Evolutionary conservation across 2,113 vertebrate species (phyloP).

Genomic region (Pedionomus torquatus): DNA sequence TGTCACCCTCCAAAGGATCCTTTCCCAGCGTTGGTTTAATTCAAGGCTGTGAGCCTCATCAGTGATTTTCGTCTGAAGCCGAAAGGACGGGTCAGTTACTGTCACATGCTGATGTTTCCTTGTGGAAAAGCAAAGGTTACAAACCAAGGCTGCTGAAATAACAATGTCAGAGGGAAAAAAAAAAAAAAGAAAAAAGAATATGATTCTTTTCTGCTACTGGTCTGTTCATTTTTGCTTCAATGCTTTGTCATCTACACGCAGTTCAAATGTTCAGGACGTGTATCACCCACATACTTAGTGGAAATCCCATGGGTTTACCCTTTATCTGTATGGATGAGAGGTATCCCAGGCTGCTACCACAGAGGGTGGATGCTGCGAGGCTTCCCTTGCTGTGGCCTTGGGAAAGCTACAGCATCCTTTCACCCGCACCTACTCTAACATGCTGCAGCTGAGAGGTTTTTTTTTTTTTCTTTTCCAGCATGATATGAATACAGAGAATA

Average conservation of each 20-base stretch:
- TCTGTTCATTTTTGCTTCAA: not conserved
- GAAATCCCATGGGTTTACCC: not conserved
- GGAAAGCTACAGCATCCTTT: not conserved
- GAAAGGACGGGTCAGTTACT: not conserved
- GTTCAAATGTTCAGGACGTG: not conserved
- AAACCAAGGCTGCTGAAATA: not conserved
- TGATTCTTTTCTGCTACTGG: not conserved
- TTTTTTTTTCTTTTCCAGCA: not conserved
- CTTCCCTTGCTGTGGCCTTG: not conserved
- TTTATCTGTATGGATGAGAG: not conserved
- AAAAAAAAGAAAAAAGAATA: not conserved
- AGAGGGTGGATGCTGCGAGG: rapidly evolving
- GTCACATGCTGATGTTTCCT: not conserved
- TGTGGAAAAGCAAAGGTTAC: not conserved
- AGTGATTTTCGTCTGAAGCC: not conserved
- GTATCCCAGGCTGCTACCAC: not conserved
- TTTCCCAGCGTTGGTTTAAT: not conserved
- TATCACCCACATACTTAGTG: not conserved
- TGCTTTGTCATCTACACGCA: not conserved
- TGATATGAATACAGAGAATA: not conserved
- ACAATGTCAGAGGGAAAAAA: not conserved
- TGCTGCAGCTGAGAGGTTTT: not conserved
- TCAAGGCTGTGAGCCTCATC: not conserved
- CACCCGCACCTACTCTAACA: not conserved
- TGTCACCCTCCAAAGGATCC: not conserved